A percentile compares a stretch with the other conserved stretches of the same genome.
Evolutionary conservation across 2,888 invertebrate species (phyloP).

Genomic region (Cyclophora punctaria): DNA sequence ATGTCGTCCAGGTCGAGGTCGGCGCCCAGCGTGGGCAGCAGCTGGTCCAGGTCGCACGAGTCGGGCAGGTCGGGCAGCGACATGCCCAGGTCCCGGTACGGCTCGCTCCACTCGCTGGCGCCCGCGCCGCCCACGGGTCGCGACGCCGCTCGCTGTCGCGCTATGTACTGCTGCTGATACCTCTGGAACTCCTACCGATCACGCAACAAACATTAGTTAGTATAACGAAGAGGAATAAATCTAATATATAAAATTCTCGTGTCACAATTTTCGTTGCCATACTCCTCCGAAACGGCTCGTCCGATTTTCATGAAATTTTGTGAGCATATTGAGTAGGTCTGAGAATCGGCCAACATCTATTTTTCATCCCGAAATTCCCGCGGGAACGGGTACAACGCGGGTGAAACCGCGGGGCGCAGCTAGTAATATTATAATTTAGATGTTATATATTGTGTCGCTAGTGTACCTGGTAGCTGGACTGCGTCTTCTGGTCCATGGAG

Average conservation of each 20-base stretch:
- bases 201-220: background rate
- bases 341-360: no score
- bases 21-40: conserved; percentile 77
- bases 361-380: no score
- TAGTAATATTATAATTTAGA: background rate
- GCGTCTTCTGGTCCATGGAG: conserved; percentile 77
- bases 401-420: no score
- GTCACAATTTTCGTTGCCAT: no score
- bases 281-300: no score
- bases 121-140: conserved; percentile 39
- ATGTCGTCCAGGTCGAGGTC: conserved; percentile 74
- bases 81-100: conserved; percentile 60
- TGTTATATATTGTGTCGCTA: background rate
- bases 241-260: no score
- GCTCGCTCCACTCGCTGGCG: conserved; percentile 62
- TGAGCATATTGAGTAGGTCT: no score
- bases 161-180: conserved; percentile 78
- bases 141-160: conserved; percentile 70
- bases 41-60: conserved; percentile 77
- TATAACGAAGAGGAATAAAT: background rate
- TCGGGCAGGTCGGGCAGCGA: conserved; percentile 62
- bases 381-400: no score
- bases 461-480: conserved; percentile 74
- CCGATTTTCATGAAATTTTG: no score
- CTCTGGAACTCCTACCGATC: conserved; percentile 71